These are phyloP conservation scores for Scolanthus callimorphus DNA, from an alignment of 92 coral and sea anemone genomes.

Conservation along the genomic window DNA sequence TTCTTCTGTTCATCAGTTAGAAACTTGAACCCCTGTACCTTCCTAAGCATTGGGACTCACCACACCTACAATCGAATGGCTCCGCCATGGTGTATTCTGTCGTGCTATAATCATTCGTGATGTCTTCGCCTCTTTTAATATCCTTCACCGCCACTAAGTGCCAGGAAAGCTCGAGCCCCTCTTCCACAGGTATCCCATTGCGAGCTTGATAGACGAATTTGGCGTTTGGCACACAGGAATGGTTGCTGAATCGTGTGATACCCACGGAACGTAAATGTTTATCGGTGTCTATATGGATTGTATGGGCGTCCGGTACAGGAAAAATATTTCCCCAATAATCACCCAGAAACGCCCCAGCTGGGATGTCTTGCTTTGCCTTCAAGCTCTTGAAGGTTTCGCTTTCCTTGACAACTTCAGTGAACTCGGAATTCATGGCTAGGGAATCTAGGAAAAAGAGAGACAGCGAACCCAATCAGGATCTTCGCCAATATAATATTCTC, in stretches of 20 bases:
- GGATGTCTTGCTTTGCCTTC: constrained; percentile 10
- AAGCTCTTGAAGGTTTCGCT: constrained; percentile 7
- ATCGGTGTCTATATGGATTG: constrained; percentile 15
- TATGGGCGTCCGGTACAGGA: background rate
- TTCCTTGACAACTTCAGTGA: constrained; percentile 7
- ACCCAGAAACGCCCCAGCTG: constrained; percentile 17
- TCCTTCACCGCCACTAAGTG: constrained; percentile 17
- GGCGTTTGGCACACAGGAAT: constrained; percentile 23
- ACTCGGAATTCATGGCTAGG: constrained; percentile 15
- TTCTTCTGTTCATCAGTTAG: constrained; percentile 13
- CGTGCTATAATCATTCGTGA: constrained; percentile 15
- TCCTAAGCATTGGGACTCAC: constrained; percentile 18
- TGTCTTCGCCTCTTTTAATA: constrained; percentile 29
- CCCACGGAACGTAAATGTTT: constrained; percentile 2
- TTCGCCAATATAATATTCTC: too few species aligned
- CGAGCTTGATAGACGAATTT: constrained; percentile 10
- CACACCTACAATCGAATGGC: constrained; percentile 26
- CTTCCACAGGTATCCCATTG: background rate
- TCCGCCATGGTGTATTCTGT: constrained; percentile 28
- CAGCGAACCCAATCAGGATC: too few species aligned
- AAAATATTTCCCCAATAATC: constrained; percentile 23
- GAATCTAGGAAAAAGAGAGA: background rate
- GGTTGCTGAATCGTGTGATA: background rate
- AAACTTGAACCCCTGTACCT: constrained; percentile 28
- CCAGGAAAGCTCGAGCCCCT: constrained; percentile 13